Base-by-base conservation (phyloP, 2,113 vertebrate genomes). In the Tauraco erythrolophus region DNA sequence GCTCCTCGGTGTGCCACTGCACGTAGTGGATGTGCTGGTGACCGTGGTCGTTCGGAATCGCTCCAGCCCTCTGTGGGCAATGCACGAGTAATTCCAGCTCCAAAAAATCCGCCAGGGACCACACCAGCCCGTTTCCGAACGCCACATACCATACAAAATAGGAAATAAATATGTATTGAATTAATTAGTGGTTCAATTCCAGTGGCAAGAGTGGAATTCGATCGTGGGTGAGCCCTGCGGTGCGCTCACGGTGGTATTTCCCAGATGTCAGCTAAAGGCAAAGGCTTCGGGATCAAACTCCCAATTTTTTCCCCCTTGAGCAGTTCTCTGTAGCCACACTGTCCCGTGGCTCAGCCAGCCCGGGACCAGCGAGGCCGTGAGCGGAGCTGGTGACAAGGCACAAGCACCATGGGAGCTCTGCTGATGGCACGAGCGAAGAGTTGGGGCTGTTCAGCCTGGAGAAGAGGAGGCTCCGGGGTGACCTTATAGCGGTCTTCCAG, bases 81-180 rank as follows among this genome's bases (percentile, higher is more conserved):
- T 1, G 43, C 54, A 10, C 0, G 2, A 58, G 31, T 28, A 10
- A 25, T 50, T 45, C 41, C 3, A 3, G 39, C 57, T 5, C 1
- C 16, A 17, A 17, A 46, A 31, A 56, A 33, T 37, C 7, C 19
- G 14, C 7, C 37, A 7, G 71, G 61, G n/a, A 8, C 22, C 27
- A 31, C 30, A 46, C 1, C 54, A 14, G n/a, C 17, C 18, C 12
- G 53, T 3, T 15, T 53, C 66, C 61, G n/a, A 82, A 31, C 17
- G 76, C 65, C 70, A 18, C 23, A 2, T 12, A 0, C 33, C 22
- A 17, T 53, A 24, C 30, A 43, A 6, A n/a, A 0, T 31, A 17
- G 5, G 18, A 25, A 21, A 35, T 76, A 82, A 50, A 41, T n/a
- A 27, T 13, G 19, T 54, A 23, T 19, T 0, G 2, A 2, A 14